Evolutionary conservation across 37 sponge, comb jelly and placozoan species (phyloP), one percentile per base, ranked within the genome.

Genomic region (Cliona cf. orientalis): DNA sequence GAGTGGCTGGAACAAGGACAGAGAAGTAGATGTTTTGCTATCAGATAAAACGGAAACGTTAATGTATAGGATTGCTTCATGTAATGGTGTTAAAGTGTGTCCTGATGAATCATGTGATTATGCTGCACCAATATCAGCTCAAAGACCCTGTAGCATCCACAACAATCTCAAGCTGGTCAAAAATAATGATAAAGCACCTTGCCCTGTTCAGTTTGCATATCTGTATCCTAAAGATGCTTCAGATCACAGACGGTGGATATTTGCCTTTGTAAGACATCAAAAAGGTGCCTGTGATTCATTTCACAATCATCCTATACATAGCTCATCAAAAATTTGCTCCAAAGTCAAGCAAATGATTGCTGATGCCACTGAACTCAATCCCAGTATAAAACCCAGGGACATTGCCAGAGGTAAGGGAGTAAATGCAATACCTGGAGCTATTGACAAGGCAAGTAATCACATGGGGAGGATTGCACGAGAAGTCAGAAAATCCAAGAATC

Each of bases 391-490:
- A 77, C 78, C 78, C 23, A 43, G 22, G 11, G 69, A 79, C 4
- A 79, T 79, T 46, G 53, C 57, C 67, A 11, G 29, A 79, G 80
- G 80, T 35, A 79, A 79, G 29, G 80, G 80, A 42, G 14, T 79
- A 46, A 22, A 21, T 17, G 31, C 49, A 22, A 37, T 64, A 14
- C 80, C 80, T 21, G 65, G 66, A 49, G 80, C 56, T 46, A 58
- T 79, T 12, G 80, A 79, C 67, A 42, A 46, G 25, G 80, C 80
- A 33, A 79, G 80, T 31, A 49, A 53, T 33, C 80, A 79, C 55
- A n/a, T 79, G 26, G 80, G 80, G 29, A 65, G 31, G 49, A 28
- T 79, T 9, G 33, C 68, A 49, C 43, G 68, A 33, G 66, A 77
- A 32, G 78, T 77, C 14, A 77, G 32, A 42, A 62, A 79, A 39